These are phyloP conservation scores for Lytechinus variegatus DNA, from an alignment of 35 echinoderm and acorn worm genomes.

Conservation along the genomic window DNA sequence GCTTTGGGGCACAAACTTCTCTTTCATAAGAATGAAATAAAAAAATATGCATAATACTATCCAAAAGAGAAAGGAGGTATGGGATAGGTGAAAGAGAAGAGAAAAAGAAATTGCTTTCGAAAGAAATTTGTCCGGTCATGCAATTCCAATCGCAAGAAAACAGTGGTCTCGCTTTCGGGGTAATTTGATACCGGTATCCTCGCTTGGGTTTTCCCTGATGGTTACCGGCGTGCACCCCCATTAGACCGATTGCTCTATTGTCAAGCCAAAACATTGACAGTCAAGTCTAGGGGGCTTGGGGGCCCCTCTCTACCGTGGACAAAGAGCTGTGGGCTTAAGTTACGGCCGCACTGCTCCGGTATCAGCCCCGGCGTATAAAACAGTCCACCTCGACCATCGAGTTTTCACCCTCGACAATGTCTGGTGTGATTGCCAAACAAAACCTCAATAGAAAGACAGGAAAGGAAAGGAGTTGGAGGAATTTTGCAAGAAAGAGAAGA, in stretches of 20 bases:
- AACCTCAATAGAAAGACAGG: neutral
- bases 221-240: slow-evolving; percentile 3
- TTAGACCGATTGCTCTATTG: slow-evolving; percentile 34
- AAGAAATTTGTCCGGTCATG: slow-evolving; percentile 25
- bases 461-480: neutral
- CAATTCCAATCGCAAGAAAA: neutral
- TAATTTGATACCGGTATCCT: slow-evolving; percentile 8
- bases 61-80: neutral
- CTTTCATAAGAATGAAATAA: neutral
- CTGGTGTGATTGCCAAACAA: neutral
- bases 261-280: slow-evolving; percentile 33
- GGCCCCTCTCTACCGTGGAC: neutral
- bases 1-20: neutral
- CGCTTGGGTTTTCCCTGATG: neutral
- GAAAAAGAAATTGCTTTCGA: neutral
- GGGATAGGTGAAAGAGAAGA: neutral
- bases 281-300: neutral
- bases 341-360: slow-evolving; percentile 21
- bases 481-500: neutral
- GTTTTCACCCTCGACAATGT: neutral
- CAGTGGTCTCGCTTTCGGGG: slow-evolving; percentile 21
- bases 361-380: neutral
- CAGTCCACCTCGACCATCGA: neutral
- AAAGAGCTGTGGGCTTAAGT: slow-evolving; percentile 17
- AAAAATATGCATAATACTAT: neutral